Evolutionary conservation across 2,797 vertebrate species (phyloP).

Genomic region (Apogon talboti): DNA sequence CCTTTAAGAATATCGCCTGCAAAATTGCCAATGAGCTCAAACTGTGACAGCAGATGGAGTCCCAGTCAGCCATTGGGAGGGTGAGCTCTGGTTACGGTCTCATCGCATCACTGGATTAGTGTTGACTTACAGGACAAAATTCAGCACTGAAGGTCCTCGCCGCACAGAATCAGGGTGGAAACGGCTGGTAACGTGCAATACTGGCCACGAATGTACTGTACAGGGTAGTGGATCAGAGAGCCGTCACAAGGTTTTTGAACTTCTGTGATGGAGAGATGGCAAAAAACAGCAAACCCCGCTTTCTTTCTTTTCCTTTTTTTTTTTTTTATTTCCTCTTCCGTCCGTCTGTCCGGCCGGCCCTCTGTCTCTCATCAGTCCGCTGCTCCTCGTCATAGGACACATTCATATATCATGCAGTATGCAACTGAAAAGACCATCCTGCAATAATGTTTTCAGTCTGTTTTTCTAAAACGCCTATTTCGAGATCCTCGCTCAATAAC

Average conservation of each 20-base stretch:
- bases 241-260: constrained; percentile 47
- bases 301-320: neutral
- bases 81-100: constrained; percentile 66
- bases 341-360: constrained; percentile 35
- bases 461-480: constrained; percentile 87
- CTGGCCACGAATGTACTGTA: constrained; percentile 82
- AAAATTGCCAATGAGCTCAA: constrained; percentile 99
- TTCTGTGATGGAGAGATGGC: constrained; percentile 64
- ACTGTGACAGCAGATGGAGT: constrained; percentile 86
- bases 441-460: constrained; percentile 95
- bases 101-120: constrained; percentile 80
- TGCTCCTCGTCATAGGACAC: constrained; percentile 70
- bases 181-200: constrained; percentile 75
- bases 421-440: constrained; percentile 86
- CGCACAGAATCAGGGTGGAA: constrained; percentile 73
- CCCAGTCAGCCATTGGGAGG: constrained; percentile 54
- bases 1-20: constrained; percentile 99
- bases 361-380: constrained; percentile 54
- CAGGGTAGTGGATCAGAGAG: constrained; percentile 76
- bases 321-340: constrained; percentile 35
- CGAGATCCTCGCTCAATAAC: constrained; percentile 84
- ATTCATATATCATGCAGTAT: constrained; percentile 82
- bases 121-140: constrained; percentile 67
- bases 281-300: constrained; percentile 54
- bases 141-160: constrained; percentile 75